Evolutionary conservation across 2,113 vertebrate genomes (phyloP).

Genomic region (Amphiprion percula): DNA sequence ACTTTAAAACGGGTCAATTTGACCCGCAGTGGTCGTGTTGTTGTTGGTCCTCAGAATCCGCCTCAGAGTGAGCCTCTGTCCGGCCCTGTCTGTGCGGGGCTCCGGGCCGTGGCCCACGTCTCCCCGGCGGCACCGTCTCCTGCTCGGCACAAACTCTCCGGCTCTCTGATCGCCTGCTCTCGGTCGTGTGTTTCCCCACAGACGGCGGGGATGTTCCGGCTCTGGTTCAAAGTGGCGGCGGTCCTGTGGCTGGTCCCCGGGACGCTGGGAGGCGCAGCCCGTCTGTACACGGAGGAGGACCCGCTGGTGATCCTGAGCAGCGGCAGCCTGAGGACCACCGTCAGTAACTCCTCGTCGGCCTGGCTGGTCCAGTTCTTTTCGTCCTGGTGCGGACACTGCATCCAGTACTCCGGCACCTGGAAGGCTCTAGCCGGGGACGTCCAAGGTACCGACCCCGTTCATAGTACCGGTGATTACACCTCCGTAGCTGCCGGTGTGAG

Average conservation of each 20-base stretch:
- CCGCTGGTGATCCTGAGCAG: slow-evolving; percentile 88
- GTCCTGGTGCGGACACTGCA: slow-evolving; percentile 95
- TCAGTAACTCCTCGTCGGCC: slow-evolving; percentile 89
- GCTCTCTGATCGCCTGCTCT: slow-evolving; percentile 1
- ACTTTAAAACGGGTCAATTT: too few relatives aligned
- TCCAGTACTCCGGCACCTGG: slow-evolving; percentile 95
- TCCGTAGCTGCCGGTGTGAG: too few relatives aligned
- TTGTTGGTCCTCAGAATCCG: neutral
- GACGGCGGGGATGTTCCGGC: slow-evolving; percentile 36
- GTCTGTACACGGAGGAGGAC: slow-evolving; percentile 89
- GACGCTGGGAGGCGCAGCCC: slow-evolving; percentile 37
- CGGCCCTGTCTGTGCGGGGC: neutral
- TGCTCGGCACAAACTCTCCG: neutral
- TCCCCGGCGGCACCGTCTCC: neutral
- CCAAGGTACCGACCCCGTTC: slow-evolving; percentile 82
- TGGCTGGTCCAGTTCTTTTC: slow-evolving; percentile 97
- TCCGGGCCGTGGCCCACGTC: slow-evolving; percentile 21
- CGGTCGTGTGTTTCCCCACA: neutral
- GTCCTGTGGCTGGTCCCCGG: slow-evolving; percentile 36
- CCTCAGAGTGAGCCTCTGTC: slow-evolving; percentile 40
- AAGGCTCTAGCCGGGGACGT: slow-evolving; percentile 91
- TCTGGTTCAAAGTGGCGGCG: slow-evolving; percentile 36
- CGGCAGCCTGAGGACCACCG: slow-evolving; percentile 78
- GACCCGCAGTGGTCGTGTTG: neutral
- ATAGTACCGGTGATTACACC: rapidly evolving